Evolutionary conservation across 2,113 vertebrate species (phyloP), one percentile per base, ranked within the genome.

Genomic region (Desmodus rotundus): DNA sequence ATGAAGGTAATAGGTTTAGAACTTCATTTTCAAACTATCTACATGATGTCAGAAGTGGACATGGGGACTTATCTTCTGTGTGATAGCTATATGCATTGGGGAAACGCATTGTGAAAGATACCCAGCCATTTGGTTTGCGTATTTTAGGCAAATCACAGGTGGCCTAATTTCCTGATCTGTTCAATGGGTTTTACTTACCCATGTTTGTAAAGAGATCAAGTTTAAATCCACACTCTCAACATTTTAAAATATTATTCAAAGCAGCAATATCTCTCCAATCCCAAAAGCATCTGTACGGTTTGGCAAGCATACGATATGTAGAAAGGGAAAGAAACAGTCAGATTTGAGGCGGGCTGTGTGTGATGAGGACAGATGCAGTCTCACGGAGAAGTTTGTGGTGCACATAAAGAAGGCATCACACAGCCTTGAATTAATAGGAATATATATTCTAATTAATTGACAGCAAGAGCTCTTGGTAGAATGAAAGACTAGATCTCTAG

Each of bases 381-480:
- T 96, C 68, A 76, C 13, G 85, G 63, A 97, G 96, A 98, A 97
- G 87, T 80, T 94, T 78, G 43, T 94, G 72, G 63, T 24, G 52
- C 76, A 91, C 87, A 76, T 94, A 97, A 98, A 98, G 95, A 90
- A 95, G 58, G 85, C 41, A 97, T 73, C 20, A 68, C 80, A 65
- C 31, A 94, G 58, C 89, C 76, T 58, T 97, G 96, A 98, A 98
- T 93, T 96, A 98, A 97, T 19, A 97, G 97, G 94, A 98, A 98
- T 93, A 98, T 98, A 98, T 98, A 98, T 97, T 97, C 74, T 93
- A 97, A 96, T 96, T 97, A 97, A 98, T 97, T 97, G 97, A 98
- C 97, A 98, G 94, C 65, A 96, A 97, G 94, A 93, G 93, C 83
- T 96, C 78, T 94, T 98, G 95, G 90, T 95, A 97, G 97, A 98